Conservation (phyloP, 2,888 invertebrate species). For the Leptinotarsa haldemani region DNA sequence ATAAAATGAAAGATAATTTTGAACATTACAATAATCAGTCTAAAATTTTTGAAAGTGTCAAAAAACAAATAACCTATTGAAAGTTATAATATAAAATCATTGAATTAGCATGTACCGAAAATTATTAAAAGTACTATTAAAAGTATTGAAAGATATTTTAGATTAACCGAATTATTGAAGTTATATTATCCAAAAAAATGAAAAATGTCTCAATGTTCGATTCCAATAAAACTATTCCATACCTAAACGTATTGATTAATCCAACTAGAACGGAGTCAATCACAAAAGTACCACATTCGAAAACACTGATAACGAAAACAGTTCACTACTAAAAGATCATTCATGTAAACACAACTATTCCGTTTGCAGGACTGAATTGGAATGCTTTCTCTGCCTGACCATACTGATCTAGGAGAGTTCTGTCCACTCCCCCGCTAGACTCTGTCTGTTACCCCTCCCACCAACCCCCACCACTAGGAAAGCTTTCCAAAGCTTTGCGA, state of each 20-base stretch:
- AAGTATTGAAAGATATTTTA: too few species aligned
- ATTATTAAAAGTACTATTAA: too few species aligned
- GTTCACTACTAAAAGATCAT: conserved; percentile 8
- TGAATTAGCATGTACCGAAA: too few species aligned
- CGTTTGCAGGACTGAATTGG: conserved; percentile 20
- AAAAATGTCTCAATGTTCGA: neutral
- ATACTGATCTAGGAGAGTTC: conserved; percentile 52
- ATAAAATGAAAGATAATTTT: too few species aligned
- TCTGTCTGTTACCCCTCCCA: conserved; percentile 48
- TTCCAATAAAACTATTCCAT: neutral
- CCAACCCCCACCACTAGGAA: conserved; percentile 45
- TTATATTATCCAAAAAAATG: too few species aligned
- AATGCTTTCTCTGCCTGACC: conserved; percentile 43
- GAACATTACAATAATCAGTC: too few species aligned
- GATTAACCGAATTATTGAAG: too few species aligned
- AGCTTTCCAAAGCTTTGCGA: conserved; percentile 51
- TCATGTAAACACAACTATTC: conserved; percentile 14
- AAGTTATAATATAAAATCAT: too few species aligned
- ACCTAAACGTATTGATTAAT: conserved; percentile 17
- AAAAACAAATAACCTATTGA: too few species aligned
- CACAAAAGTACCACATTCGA: neutral
- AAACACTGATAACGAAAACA: conserved; percentile 21
- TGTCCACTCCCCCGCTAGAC: conserved; percentile 55
- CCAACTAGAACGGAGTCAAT: conserved; percentile 4
- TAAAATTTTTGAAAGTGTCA: too few species aligned